A percentile compares a stretch with the other conserved stretches of the same genome.
Conservation (phyloP, 1,140 invertebrate species). For the Neodiprion fabricii region DNA sequence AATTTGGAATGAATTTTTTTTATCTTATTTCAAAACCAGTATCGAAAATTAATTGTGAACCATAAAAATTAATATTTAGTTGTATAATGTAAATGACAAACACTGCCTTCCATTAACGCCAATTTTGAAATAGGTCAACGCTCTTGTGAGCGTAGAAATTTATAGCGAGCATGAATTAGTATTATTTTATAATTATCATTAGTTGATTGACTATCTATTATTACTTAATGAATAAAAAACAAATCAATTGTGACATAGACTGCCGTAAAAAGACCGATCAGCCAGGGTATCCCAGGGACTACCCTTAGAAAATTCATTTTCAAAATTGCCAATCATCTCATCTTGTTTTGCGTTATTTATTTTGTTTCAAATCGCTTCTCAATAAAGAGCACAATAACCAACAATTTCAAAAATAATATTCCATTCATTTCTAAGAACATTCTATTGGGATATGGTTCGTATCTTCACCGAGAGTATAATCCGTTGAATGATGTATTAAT, state of each 20-base stretch:
- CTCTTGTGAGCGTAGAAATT: background rate
- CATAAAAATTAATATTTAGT: background rate
- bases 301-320: background rate
- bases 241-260: background rate
- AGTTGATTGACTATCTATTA: background rate
- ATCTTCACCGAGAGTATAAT: too few relatives aligned
- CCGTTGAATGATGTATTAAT: too few relatives aligned
- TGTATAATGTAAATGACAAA: background rate
- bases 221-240: background rate
- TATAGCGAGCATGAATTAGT: background rate
- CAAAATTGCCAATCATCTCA: background rate
- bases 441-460: too few relatives aligned
- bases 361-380: too few relatives aligned
- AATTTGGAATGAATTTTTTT: background rate
- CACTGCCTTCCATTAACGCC: background rate
- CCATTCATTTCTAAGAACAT: too few relatives aligned
- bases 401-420: too few relatives aligned
- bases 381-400: too few relatives aligned
- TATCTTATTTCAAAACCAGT: background rate
- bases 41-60: background rate
- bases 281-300: too few relatives aligned
- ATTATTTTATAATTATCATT: background rate
- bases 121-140: slow-evolving; percentile 3
- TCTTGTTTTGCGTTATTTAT: too few relatives aligned
- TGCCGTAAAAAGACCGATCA: too few relatives aligned